Evolutionary conservation across 2,797 vertebrate genomes (phyloP), one percentile per base, ranked within the genome.

Genomic region (Leptatherina wallacei): DNA sequence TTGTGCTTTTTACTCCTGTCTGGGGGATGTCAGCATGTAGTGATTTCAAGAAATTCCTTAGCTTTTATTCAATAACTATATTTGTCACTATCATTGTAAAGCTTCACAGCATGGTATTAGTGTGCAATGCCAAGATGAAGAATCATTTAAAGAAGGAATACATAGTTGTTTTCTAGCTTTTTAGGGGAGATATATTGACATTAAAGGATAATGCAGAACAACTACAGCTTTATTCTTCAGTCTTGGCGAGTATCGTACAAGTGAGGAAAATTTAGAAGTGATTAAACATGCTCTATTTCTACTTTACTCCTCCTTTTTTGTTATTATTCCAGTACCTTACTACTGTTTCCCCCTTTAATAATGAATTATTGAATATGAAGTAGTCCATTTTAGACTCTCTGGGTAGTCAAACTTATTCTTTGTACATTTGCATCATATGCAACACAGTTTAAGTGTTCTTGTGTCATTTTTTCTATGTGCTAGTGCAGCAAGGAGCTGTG

Each of bases 351-450:
- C 42, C 62, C 70, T 66, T 55, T 65, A 59, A 29, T 40, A 29
- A 85, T 90, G 59, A 88, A 92, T 90, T 85, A 89, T 89, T 87
- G 38, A 91, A 83, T 14, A 69, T 65, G 51, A 70, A 49, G 35
- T 52, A 47, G 62, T 75, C 67, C 29, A 61, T 76, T 88, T 85
- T 78, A 80, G 61, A 69, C 20, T 56, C 49, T 64, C 49, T 77
- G 65, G 47, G 57, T 60, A 29, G 65, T 67, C 30, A 63, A 8
- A 76, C n/a, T 10, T 71, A 56, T 20, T 61, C 29, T 59, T 32
- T 58, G 61, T 62, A 59, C 71, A 65, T 67, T 51, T 65, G 57
- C 29, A 73, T 69, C 60, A 56, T 49, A 35, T 68, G 49, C 13
- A 59, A 32, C 33, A 38, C 9, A 61, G 32, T 77, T 32, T 71